phyloP scores from a whole-genome alignment of 1,140 invertebrate genomes.

The Lethocerus indicus region DNA sequence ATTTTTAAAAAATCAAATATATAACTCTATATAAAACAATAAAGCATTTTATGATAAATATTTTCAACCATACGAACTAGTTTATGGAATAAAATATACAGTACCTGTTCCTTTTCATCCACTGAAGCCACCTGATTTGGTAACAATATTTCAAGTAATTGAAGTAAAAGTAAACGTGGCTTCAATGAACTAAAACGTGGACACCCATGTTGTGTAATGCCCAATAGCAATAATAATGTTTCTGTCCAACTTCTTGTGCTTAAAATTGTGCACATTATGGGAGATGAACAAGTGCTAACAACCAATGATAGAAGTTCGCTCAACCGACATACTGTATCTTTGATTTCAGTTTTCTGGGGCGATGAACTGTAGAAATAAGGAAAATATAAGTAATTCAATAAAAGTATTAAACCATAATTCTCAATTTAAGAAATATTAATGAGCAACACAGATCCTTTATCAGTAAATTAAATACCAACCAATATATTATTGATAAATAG shows the following conservation, averaged over 20 bases:
- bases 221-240: conserved; percentile 4
- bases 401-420: too few relatives aligned
- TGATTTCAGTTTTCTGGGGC: neutral
- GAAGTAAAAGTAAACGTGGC: conserved; percentile 8
- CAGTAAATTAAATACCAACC: neutral
- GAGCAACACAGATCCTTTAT: neutral
- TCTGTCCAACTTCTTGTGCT: conserved; percentile 10
- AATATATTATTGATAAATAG: neutral
- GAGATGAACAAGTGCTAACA: conserved; percentile 6
- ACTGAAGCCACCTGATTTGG: conserved; percentile 3
- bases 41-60: too few relatives aligned
- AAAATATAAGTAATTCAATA: too few relatives aligned
- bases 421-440: too few relatives aligned
- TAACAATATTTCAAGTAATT: conserved; percentile 7
- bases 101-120: conserved; percentile 11
- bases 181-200: conserved; percentile 7
- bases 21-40: too few relatives aligned
- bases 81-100: neutral
- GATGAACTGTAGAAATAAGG: too few relatives aligned
- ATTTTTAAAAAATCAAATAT: neutral
- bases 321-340: conserved; percentile 6
- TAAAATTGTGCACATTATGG: conserved; percentile 2
- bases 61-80: neutral
- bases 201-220: neutral
- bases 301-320: conserved; percentile 10